Evolutionary conservation across 2,888 invertebrate genomes (phyloP), one percentile per base, ranked within the genome.

Genomic region (Pseudococcus jackbeardsleyi): DNA sequence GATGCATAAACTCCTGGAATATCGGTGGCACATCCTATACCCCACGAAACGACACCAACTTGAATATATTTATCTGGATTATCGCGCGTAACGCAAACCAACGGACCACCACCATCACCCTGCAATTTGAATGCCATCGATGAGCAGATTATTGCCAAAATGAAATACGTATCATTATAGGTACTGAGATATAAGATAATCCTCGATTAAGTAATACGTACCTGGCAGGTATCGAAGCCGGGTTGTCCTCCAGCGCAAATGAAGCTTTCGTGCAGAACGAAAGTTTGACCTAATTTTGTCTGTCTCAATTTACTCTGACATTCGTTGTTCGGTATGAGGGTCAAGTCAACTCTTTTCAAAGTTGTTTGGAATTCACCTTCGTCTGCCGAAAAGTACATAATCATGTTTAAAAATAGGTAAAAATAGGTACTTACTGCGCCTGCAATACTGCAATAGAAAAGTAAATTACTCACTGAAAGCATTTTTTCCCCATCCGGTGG

Each of bases 31-130:
- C 97, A 96, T 48, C 97, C 97, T 90, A 98, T 96, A 84, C 97
- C 97, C 97, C 97, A 97, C 68, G 96, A 96, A 3, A 97, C 97
- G n/a, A 97, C 94, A n/a, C 97, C 97, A 6, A 96, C 96, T 19
- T 97, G 92, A 91, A 96, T 95, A 96, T 96, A 96, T 48, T 88
- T 84, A 39, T 89, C 85, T 12, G 39, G 79, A 17, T 94, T 94
- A 84, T 96, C 96, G 46, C 95, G 94, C 33, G 95, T 94, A 91
- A 97, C 96, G 91, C 97, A 97, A 0, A 97, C 96, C 92, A 97
- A 93, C 0, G 97, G 97, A 85, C 97, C 97, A 90, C 97, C 97
- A 5, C 97, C 97, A 90, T 97, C 97, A 88, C 97, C 97, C 92
- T 92, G 90, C 6, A 89, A 64, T 64, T 64, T 19, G 64, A 64